Base-by-base conservation (phyloP, 2,113 vertebrate species). In the Heteronetta atricapilla region DNA sequence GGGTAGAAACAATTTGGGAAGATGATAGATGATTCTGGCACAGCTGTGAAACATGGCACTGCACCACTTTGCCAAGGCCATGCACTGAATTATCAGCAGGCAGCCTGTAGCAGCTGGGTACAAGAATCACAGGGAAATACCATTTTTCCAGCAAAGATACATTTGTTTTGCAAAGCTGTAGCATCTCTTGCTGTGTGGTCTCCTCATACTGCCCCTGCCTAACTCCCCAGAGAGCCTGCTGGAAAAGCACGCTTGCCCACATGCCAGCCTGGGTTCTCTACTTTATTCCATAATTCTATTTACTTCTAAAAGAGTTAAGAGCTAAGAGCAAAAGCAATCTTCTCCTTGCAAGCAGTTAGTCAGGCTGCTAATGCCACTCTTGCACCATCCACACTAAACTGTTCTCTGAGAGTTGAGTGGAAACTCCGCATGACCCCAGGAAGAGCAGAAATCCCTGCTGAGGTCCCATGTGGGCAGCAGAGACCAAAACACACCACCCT, bases 221-320 rank as follows among this genome's bases (percentile, higher is more conserved):
- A 17, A 21, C 36, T 69, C 28, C 13, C 28, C 29, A 64, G 64
- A 44, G n/a, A 63, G 14, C 8, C 34, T 21, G 36, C 34, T 52
- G 11, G 17, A 18, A 31, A 33, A 48, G 6, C 10, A 34, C 2
- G 0, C 8, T 52, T 76, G 36, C 29, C 33, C 42, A 8, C 3
- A 0, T 1, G 6, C 31, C 50, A 38, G 23, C 29, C 28, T 2
- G 0, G 2, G 40, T 78, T 48, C 38, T 63, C 34, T 79, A 10
- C 23, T 33, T 78, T 28, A n/a, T 10, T 25, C 21, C 22, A n/a
- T 38, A 74, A 34, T 52, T 56, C 50, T 56, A 10, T 84, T 59
- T 50, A 6, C 28, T 84, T 44, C 28, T 64, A 15, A 19, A 60
- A 69, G 59, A n/a, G 20, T 26, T 60, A 36, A n/a, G 23, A 67